These are phyloP conservation scores for Cephalopterus ornatus DNA, from an alignment of 2,113 vertebrate species.

Conservation along the genomic window DNA sequence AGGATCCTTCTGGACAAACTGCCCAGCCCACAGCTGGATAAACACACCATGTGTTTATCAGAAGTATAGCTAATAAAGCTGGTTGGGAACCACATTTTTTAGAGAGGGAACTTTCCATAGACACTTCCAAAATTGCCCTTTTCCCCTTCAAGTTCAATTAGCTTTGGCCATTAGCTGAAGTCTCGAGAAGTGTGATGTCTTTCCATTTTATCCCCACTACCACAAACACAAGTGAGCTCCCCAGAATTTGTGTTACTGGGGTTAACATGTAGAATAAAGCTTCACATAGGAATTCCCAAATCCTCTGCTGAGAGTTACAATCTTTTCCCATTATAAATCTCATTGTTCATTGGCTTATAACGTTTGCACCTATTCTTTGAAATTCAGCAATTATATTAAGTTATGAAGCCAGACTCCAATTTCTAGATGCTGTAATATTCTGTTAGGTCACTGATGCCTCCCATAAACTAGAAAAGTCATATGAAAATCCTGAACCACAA, in stretches of 20 bases:
- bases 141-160: neutral
- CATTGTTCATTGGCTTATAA: neutral
- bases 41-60: neutral
- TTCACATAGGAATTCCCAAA: neutral
- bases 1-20: neutral
- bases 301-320: neutral
- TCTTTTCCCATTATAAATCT: neutral
- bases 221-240: neutral
- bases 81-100: neutral
- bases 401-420: neutral
- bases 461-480: neutral
- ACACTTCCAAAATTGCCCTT: neutral
- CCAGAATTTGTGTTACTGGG: neutral
- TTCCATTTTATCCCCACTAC: neutral
- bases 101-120: neutral
- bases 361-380: neutral
- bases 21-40: neutral
- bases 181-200: neutral
- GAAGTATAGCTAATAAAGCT: neutral
- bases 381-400: neutral
- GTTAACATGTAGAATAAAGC: neutral
- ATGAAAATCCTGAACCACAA: neutral
- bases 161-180: neutral
- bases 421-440: neutral
- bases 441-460: neutral